Evolutionary conservation across 2,797 vertebrate species (phyloP).

Genomic region (Heteromormyrus szaboi): DNA sequence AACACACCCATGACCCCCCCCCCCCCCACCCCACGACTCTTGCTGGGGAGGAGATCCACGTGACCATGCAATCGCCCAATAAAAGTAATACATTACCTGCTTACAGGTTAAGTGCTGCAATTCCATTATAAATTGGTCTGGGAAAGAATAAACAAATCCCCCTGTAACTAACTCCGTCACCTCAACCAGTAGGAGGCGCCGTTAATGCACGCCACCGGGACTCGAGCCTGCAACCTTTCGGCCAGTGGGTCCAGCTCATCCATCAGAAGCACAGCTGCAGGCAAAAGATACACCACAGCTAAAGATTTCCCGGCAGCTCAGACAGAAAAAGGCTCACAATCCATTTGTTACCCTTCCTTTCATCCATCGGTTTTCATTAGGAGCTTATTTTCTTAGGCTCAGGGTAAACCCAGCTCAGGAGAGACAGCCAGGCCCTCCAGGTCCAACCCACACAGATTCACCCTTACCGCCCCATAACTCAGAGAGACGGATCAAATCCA

Average conservation of each 20-base stretch:
- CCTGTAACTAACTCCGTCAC: conserved; percentile 28
- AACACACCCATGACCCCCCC: neutral
- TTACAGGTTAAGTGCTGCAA: conserved; percentile 41
- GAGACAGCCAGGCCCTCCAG: neutral
- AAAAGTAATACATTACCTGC: conserved; percentile 32
- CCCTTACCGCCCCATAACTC: neutral
- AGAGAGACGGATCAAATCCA: neutral
- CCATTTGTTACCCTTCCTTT: neutral
- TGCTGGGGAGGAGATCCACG: neutral
- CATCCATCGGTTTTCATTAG: neutral
- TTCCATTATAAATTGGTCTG: conserved; percentile 33
- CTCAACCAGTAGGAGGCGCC: neutral
- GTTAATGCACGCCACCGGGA: neutral
- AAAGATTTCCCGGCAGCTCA: neutral
- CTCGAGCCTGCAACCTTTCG: neutral
- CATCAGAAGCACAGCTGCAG: neutral
- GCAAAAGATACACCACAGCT: neutral
- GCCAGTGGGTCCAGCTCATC: neutral
- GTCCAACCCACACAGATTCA: neutral
- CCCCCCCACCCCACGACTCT: too few species aligned
- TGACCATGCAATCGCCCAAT: conserved; percentile 35
- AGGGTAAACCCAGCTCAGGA: neutral
- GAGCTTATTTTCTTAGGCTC: neutral
- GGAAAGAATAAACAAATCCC: conserved; percentile 41
- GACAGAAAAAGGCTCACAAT: neutral